Percentiles rank a stretch among this genome's conserved stretches.
Evolutionary conservation across 1,140 invertebrate species (phyloP).

Genomic region (Bicyclus anynana): DNA sequence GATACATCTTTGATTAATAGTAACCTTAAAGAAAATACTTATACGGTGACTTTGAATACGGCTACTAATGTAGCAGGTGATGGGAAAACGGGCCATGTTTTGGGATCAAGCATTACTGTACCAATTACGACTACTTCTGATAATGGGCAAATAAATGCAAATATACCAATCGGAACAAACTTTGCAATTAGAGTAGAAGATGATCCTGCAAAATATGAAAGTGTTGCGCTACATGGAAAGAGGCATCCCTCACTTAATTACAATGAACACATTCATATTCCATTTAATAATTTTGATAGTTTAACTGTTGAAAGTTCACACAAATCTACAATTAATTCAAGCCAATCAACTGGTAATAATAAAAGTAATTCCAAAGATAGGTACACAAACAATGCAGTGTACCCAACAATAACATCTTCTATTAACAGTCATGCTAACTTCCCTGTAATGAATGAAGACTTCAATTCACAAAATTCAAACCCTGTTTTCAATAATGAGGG

Average conservation of each 20-base stretch:
- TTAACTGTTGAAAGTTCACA: constrained; percentile 39
- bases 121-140: constrained; percentile 42
- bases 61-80: constrained; percentile 51
- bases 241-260: constrained; percentile 40
- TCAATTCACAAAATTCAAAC: constrained; percentile 5
- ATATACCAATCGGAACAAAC: constrained; percentile 73
- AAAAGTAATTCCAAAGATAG: constrained; percentile 13
- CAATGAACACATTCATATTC: constrained; percentile 29
- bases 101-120: constrained; percentile 56
- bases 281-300: constrained; percentile 45
- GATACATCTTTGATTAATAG: constrained; percentile 41
- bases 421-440: constrained; percentile 73
- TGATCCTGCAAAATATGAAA: constrained; percentile 48
- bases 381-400: constrained; percentile 26
- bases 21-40: constrained; percentile 42
- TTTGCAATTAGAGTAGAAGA: constrained; percentile 74
- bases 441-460: constrained; percentile 62
- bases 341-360: constrained; percentile 1
- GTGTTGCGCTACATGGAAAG: constrained; percentile 45
- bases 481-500: constrained; percentile 26
- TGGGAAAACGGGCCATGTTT: constrained; percentile 40
- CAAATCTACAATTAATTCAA: constrained; percentile 25
- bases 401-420: constrained; percentile 32
- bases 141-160: constrained; percentile 57
- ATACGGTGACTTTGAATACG: constrained; percentile 56